Evolutionary conservation across 2,113 vertebrate genomes (phyloP).

Genomic region (Stictonetta naevosa): DNA sequence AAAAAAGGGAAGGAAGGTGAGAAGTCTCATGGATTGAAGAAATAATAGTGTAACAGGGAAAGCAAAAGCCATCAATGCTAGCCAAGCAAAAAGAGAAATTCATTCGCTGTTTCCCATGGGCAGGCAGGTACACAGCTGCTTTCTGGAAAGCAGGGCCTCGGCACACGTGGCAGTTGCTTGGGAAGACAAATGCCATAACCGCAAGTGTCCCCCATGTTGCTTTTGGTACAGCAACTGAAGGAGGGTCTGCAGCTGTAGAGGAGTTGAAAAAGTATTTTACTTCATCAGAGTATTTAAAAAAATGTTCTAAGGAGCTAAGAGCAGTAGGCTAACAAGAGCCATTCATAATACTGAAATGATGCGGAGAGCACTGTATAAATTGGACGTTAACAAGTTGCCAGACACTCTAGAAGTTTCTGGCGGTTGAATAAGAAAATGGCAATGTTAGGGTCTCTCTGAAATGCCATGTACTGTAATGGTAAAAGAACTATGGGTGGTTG

Average conservation of each 20-base stretch:
- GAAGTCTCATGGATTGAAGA: neutral
- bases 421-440: neutral
- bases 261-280: neutral
- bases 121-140: neutral
- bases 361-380: neutral
- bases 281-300: neutral
- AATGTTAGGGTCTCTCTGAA: neutral
- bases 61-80: neutral
- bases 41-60: neutral
- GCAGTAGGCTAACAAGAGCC: neutral
- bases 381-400: neutral
- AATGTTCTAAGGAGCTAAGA: neutral
- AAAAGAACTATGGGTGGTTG: neutral
- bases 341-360: neutral
- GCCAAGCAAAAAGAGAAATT: neutral
- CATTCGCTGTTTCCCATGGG: neutral
- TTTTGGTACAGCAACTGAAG: neutral
- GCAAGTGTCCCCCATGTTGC: neutral
- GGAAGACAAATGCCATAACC: neutral
- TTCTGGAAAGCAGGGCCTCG: neutral
- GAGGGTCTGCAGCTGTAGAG: neutral
- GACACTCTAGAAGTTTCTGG: neutral
- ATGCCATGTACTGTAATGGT: neutral
- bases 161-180: neutral
- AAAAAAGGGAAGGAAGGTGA: neutral